A percentile compares a stretch with the other conserved stretches of the same genome.
These are phyloP conservation scores for Platysternon megacephalum DNA, from an alignment of 2,113 vertebrate genomes.

Conservation along the genomic window DNA sequence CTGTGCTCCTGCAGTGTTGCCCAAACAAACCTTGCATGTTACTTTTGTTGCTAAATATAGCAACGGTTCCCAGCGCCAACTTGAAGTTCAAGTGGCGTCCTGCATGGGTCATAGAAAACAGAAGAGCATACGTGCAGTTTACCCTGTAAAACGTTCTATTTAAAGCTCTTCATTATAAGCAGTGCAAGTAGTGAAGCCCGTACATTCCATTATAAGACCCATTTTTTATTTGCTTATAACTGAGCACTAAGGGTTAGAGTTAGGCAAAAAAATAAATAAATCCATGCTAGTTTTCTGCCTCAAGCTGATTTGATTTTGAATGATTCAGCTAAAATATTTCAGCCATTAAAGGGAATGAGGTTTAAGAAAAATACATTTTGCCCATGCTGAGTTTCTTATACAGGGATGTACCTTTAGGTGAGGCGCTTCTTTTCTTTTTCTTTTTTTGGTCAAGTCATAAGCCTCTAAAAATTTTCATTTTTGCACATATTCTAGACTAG, in stretches of 20 bases:
- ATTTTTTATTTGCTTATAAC: not conserved
- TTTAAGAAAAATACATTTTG: too few relatives aligned
- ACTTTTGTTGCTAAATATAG: not conserved
- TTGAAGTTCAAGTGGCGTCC: not conserved
- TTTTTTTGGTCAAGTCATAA: not conserved
- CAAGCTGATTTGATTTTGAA: not conserved
- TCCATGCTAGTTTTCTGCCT: not conserved
- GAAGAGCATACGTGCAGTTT: not conserved
- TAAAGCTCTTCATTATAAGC: not conserved
- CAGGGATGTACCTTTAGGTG: not conserved
- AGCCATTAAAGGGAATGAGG: too few relatives aligned
- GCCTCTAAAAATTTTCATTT: not conserved
- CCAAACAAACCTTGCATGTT: not conserved
- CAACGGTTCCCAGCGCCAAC: not conserved
- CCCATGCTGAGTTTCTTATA: not conserved
- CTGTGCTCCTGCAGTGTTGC: not conserved
- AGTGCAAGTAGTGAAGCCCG: not conserved
- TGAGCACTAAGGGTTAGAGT: not conserved
- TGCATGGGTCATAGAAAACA: not conserved
- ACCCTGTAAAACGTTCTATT: not conserved
- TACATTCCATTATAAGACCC: not conserved
- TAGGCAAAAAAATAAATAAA: not conserved
- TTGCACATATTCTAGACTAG: not conserved
- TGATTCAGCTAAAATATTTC: too few relatives aligned
- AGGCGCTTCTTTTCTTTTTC: too few relatives aligned